Conservation (phyloP, 2,797 vertebrate genomes). For the Alca torda region DNA sequence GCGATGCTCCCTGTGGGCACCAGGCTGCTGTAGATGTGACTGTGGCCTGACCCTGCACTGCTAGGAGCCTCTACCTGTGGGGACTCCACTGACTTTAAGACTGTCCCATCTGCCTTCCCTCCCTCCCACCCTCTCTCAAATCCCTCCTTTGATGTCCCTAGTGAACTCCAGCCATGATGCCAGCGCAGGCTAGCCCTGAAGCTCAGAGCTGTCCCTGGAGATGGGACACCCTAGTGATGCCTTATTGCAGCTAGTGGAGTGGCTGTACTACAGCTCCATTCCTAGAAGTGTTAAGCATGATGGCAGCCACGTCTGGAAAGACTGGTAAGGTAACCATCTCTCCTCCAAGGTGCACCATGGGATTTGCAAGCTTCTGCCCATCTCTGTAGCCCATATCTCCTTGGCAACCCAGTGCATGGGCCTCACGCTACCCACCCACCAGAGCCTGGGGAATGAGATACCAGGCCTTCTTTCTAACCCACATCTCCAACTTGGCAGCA, state of each 20-base stretch:
- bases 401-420: constrained; percentile 73
- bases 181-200: constrained; percentile 73
- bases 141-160: constrained; percentile 75
- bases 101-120: constrained; percentile 55
- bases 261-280: constrained; percentile 69
- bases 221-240: constrained; percentile 66
- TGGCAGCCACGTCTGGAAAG: constrained; percentile 68
- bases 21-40: neutral
- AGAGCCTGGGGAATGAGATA: constrained; percentile 68
- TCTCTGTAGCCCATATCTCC: constrained; percentile 67
- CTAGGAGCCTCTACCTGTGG: neutral
- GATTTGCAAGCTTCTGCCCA: constrained; percentile 71
- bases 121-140: constrained; percentile 60
- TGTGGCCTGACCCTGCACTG: neutral
- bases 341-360: constrained; percentile 70
- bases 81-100: constrained; percentile 12
- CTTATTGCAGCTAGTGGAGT: constrained; percentile 72
- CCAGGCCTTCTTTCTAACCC: constrained; percentile 74
- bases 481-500: constrained; percentile 71
- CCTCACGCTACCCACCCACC: constrained; percentile 74
- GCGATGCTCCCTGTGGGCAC: neutral
- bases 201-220: constrained; percentile 72
- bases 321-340: constrained; percentile 73
- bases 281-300: constrained; percentile 73
- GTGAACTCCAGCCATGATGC: constrained; percentile 73